A percentile compares a stretch with the other conserved stretches of the same genome.
Conservation (phyloP, 2,888 invertebrate species). For the Temnothorax rugatulus region DNA sequence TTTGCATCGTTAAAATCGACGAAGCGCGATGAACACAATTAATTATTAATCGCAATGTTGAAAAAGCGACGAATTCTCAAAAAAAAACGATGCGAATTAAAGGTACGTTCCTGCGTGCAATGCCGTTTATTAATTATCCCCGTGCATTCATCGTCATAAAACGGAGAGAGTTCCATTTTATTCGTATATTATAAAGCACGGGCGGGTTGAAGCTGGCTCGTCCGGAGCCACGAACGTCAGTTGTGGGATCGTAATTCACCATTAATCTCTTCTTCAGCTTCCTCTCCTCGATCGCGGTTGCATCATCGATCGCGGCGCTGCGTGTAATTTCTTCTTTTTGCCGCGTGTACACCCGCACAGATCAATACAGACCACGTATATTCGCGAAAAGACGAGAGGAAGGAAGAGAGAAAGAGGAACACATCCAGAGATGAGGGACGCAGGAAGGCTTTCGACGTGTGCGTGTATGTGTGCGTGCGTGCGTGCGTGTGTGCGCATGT, state of each 20-base stretch:
- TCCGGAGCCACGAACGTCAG: conserved; percentile 5
- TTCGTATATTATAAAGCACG: not conserved
- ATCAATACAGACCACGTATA: conserved; percentile 62
- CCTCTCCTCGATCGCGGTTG: conserved; percentile 42
- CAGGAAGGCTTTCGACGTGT: conserved; percentile 30
- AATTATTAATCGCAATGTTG: conserved; percentile 24
- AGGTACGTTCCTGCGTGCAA: not conserved
- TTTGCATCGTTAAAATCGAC: not conserved
- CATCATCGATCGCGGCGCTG: conserved; percentile 19
- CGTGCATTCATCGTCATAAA: not conserved
- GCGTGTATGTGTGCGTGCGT: not conserved
- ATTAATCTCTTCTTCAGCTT: conserved; percentile 44
- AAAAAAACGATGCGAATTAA: conserved; percentile 8
- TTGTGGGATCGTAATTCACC: conserved; percentile 35
- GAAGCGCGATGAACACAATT: not conserved
- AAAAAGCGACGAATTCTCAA: not conserved
- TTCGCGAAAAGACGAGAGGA: conserved; percentile 30
- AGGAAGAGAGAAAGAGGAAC: conserved; percentile 31
- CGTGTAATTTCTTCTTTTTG: conserved; percentile 33
- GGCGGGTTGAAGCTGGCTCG: conserved; percentile 15
- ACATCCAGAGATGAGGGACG: conserved; percentile 42
- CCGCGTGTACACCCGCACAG: conserved; percentile 27
- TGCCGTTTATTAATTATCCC: conserved; percentile 15
- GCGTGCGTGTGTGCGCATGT: not conserved
- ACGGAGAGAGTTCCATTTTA: conserved; percentile 4